Conservation (phyloP, 2,113 vertebrate species). For the Brienomyrus longianalis region DNA sequence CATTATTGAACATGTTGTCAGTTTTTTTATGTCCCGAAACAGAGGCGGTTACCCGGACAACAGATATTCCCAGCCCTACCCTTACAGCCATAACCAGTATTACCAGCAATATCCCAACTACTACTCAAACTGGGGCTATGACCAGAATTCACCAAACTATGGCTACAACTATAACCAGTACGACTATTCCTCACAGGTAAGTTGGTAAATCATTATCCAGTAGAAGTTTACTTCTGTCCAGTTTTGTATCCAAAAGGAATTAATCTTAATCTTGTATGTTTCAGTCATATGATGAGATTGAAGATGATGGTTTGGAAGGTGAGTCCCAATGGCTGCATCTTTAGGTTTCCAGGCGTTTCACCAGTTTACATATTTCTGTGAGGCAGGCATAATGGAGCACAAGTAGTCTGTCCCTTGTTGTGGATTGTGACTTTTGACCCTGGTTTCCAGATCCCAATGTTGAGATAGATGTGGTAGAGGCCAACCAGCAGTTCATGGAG, state of each 20-base stretch:
- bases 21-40: conserved; percentile 12
- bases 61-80: conserved; percentile 64
- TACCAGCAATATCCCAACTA: conserved; percentile 76
- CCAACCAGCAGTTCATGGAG: conserved; percentile 77
- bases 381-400: neutral
- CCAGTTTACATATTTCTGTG: neutral
- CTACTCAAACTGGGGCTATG: conserved; percentile 76
- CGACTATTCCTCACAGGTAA: conserved; percentile 74
- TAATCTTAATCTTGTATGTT: conserved; percentile 25
- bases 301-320: conserved; percentile 73
- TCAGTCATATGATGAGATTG: conserved; percentile 69
- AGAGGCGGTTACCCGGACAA: conserved; percentile 24
- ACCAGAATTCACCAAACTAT: conserved; percentile 73
- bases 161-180: conserved; percentile 73
- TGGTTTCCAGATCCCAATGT: conserved; percentile 59
- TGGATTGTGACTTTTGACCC: neutral
- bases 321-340: neutral
- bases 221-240: neutral
- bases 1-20: neutral
- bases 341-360: neutral
- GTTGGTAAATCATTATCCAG: neutral
- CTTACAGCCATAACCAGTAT: conserved; percentile 64
- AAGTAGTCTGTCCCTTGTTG: neutral
- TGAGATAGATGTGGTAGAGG: conserved; percentile 67
- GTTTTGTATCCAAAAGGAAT: neutral